These are phyloP conservation scores for Brachypalpus laphriformis DNA, from an alignment of 2,888 invertebrate species.

Conservation along the genomic window DNA sequence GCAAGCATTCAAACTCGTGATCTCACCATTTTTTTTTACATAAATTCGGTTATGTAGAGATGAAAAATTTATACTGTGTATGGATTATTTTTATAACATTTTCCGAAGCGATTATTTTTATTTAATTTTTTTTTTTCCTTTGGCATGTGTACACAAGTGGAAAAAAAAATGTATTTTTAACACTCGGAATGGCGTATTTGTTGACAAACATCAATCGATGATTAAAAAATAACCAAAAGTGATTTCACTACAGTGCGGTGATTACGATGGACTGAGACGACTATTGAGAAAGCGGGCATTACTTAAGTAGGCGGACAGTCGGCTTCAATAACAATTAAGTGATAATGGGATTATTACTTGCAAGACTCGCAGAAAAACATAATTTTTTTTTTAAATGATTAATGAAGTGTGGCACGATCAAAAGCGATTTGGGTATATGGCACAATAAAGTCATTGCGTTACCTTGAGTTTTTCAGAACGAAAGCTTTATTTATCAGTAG, in stretches of 20 bases:
- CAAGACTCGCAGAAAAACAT: not conserved
- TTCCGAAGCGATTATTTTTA: not conserved
- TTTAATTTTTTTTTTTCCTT: not conserved
- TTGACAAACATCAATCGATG: slow-evolving; percentile 17
- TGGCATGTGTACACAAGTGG: not conserved
- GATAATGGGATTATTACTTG: not conserved
- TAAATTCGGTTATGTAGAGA: slow-evolving; percentile 12
- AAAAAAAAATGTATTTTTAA: not conserved
- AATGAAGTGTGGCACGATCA: not conserved
- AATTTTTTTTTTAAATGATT: not conserved
- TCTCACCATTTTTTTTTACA: slow-evolving; percentile 16
- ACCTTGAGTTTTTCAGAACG: not conserved
- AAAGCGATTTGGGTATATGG: not conserved
- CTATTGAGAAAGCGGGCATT: not conserved
- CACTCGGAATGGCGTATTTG: slow-evolving; percentile 13
- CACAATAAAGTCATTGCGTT: not conserved
- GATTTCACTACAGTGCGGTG: not conserved
- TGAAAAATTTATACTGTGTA: not conserved
- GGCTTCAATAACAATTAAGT: slow-evolving; percentile 2
- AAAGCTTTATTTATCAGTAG: not conserved
- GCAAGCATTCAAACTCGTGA: slow-evolving; percentile 65
- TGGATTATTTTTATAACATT: slow-evolving; percentile 26
- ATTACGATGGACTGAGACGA: not conserved
- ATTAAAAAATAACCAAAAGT: slow-evolving; percentile 24
- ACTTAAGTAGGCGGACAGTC: not conserved